Conservation (phyloP, 2,113 vertebrate genomes). For the Corythornis madagascariensis region DNA sequence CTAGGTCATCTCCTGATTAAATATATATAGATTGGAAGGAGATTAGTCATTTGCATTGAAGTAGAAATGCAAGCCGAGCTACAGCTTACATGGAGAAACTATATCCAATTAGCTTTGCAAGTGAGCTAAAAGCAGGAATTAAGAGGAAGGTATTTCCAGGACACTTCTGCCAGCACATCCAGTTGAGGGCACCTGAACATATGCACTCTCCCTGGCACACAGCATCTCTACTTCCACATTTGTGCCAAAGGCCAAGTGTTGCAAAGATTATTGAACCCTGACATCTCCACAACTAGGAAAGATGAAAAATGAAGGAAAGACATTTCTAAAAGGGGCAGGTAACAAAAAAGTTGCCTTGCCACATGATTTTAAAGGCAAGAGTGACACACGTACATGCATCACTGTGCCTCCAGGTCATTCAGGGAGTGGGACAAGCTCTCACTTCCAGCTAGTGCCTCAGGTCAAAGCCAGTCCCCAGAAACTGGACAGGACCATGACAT, state of each 20-base stretch:
- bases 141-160: slow-evolving; percentile 52
- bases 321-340: neutral
- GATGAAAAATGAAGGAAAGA: neutral
- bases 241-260: neutral
- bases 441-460: neutral
- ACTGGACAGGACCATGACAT: neutral
- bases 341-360: neutral
- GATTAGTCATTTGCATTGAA: slow-evolving; percentile 26
- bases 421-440: neutral
- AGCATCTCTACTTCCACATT: neutral
- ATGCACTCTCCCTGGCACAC: neutral
- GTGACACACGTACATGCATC: neutral
- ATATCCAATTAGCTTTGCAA: slow-evolving; percentile 52
- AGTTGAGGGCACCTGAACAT: neutral
- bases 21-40: slow-evolving; percentile 45
- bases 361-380: neutral
- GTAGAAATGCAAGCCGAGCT: slow-evolving; percentile 3
- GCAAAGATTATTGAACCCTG: neutral
- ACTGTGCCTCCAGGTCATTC: too few relatives aligned
- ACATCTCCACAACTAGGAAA: neutral
- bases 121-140: slow-evolving; percentile 56
- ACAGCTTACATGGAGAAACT: neutral
- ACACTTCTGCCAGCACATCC: slow-evolving; percentile 23
- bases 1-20: slow-evolving; percentile 45
- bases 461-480: neutral